Conservation (phyloP, 2,797 vertebrate genomes). For the Erethizon dorsatum region DNA sequence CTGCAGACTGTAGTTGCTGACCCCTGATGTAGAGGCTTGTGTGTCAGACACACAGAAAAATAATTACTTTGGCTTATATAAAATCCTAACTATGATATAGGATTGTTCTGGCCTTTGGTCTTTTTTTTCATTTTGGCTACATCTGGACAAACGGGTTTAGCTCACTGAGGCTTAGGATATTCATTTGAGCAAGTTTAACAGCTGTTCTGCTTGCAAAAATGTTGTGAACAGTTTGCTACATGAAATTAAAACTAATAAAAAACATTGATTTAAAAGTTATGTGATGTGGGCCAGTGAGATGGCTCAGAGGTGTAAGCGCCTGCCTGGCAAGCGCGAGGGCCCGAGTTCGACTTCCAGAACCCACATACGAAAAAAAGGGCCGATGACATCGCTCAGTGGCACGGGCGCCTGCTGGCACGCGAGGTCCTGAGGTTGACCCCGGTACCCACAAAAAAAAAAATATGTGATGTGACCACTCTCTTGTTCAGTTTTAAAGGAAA, state of each 20-base stretch:
- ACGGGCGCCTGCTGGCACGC: no score
- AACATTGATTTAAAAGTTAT: conserved; percentile 40
- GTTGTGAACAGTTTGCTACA: conserved; percentile 15
- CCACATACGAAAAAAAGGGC: no score
- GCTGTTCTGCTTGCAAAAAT: conserved; percentile 60
- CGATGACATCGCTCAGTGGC: no score
- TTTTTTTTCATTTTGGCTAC: conserved; percentile 59
- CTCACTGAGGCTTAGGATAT: conserved; percentile 61
- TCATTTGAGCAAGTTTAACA: conserved; percentile 61
- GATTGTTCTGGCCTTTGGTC: background rate
- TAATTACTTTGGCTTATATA: conserved; percentile 49
- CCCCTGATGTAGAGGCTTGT: background rate
- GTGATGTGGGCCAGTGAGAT: no score
- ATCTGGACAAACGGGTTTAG: conserved; percentile 63
- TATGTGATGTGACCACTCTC: background rate
- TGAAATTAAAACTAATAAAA: conserved; percentile 71
- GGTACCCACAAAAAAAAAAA: no score
- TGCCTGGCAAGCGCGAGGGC: no score
- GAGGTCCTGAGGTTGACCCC: no score
- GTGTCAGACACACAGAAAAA: conserved; percentile 30
- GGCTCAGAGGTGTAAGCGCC: no score
- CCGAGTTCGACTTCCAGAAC: no score
- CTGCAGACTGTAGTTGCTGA: conserved; percentile 43
- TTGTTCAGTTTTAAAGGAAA: conserved; percentile 63
- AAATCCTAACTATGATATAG: conserved; percentile 40